A percentile compares a stretch with the other conserved stretches of the same genome.
Conservation (phyloP, 2,113 vertebrate genomes). For the Noctilio leporinus region DNA sequence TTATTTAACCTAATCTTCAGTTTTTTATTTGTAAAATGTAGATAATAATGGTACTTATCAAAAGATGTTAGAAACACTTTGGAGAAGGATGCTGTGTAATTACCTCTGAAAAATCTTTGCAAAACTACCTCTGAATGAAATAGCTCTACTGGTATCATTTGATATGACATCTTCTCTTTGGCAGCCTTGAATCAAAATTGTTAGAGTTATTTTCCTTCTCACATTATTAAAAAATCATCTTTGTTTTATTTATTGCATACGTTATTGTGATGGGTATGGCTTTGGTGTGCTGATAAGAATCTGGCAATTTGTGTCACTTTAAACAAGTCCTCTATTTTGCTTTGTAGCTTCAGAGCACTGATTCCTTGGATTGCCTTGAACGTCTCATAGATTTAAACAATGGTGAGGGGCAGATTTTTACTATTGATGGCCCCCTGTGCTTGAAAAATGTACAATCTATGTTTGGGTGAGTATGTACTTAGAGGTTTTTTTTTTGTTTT, state of each 20-base stretch:
- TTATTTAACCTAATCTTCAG: not conserved
- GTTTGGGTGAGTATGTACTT: constrained; percentile 88
- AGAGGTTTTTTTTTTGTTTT: not conserved
- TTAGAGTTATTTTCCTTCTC: not conserved
- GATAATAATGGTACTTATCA: constrained; percentile 5
- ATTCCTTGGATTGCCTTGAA: constrained; percentile 94
- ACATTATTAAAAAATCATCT: not conserved
- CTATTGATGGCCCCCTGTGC: constrained; percentile 93
- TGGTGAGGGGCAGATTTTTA: constrained; percentile 96
- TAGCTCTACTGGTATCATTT: not conserved
- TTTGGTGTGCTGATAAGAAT: not conserved
- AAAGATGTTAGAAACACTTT: not conserved
- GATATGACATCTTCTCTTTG: not conserved
- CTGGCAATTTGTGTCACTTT: not conserved
- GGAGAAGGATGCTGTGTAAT: not conserved
- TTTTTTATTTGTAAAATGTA: not conserved
- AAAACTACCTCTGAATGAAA: not conserved
- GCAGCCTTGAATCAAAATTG: constrained; percentile 3
- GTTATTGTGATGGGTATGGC: not conserved
- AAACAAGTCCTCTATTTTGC: not conserved
- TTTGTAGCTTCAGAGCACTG: constrained; percentile 90
- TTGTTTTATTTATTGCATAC: not conserved
- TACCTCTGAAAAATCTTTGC: not conserved
- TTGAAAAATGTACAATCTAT: constrained; percentile 97
- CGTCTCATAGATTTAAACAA: constrained; percentile 92